phyloP scores from a whole-genome alignment of 2,797 vertebrate species.

The Lithobates pipiens region DNA sequence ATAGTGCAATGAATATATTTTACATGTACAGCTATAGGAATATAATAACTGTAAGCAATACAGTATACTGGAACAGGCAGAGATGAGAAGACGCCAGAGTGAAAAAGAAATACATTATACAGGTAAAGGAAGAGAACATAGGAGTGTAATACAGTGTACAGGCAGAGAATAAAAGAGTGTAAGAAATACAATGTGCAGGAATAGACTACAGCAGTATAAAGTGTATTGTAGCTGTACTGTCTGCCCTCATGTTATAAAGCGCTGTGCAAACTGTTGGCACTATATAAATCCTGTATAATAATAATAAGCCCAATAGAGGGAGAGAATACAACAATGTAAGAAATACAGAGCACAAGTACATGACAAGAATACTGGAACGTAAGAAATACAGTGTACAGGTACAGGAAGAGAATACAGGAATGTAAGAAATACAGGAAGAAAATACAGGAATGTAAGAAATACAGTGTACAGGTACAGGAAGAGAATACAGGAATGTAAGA shows the following conservation, averaged over 20 bases:
- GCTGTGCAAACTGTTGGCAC: too few relatives aligned
- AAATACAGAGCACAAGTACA: neutral
- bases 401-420: neutral
- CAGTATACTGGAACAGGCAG: too few relatives aligned
- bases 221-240: too few relatives aligned
- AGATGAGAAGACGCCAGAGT: too few relatives aligned
- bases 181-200: neutral
- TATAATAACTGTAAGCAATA: neutral
- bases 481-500: neutral
- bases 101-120: neutral
- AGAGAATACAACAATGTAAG: too few relatives aligned
- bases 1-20: neutral
- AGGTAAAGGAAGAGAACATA: neutral
- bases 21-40: neutral
- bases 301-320: too few relatives aligned
- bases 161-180: neutral
- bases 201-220: neutral
- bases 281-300: too few relatives aligned
- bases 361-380: neutral
- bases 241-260: too few relatives aligned
- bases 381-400: too few relatives aligned
- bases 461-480: neutral
- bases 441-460: neutral
- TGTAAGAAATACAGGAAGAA: neutral
- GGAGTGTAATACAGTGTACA: neutral